phyloP scores from a whole-genome alignment of 2,113 vertebrate species.

The Austrofundulus limnaeus region DNA sequence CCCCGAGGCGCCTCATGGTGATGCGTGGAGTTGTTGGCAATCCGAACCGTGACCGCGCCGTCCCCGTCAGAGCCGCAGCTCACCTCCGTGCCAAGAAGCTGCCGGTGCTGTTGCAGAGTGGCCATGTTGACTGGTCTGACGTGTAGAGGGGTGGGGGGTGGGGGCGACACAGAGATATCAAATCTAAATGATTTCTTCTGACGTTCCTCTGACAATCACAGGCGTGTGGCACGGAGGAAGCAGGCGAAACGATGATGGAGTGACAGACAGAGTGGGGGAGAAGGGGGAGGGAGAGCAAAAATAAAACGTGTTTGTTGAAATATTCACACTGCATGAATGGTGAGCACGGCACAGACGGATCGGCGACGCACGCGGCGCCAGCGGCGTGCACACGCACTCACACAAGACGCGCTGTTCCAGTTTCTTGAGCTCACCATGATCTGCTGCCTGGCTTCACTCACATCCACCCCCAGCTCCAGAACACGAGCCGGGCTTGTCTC shows the following conservation, averaged over 20 bases:
- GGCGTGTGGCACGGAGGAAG: conserved; percentile 48
- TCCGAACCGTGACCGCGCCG: conserved; percentile 85
- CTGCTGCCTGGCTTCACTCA: conserved; percentile 67
- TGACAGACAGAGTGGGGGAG: conserved; percentile 12
- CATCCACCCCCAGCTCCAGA: conserved; percentile 64
- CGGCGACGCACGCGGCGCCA: conserved; percentile 52
- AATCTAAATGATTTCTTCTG: conserved; percentile 45
- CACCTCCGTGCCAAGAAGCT: conserved; percentile 91
- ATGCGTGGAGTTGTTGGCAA: conserved; percentile 73
- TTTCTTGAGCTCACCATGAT: conserved; percentile 76
- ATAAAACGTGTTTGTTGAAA: conserved; percentile 53
- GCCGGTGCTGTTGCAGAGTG: conserved; percentile 86
- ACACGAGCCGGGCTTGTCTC: conserved; percentile 57
- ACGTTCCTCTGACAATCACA: conserved; percentile 52
- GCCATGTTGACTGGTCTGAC: conserved; percentile 82
- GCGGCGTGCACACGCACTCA: conserved; percentile 59
- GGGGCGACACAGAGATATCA: conserved; percentile 15
- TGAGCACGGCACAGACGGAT: conserved; percentile 60
- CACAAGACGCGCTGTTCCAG: conserved; percentile 67
- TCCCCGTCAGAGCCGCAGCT: conserved; percentile 90
- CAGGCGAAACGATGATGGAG: conserved; percentile 3
- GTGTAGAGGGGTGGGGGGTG: neutral
- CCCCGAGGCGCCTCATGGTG: conserved; percentile 57
- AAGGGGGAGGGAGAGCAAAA: neutral
- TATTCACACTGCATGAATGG: conserved; percentile 56